Base-by-base conservation (phyloP, 2,797 vertebrate species). In the Pseudopleuronectes americanus region DNA sequence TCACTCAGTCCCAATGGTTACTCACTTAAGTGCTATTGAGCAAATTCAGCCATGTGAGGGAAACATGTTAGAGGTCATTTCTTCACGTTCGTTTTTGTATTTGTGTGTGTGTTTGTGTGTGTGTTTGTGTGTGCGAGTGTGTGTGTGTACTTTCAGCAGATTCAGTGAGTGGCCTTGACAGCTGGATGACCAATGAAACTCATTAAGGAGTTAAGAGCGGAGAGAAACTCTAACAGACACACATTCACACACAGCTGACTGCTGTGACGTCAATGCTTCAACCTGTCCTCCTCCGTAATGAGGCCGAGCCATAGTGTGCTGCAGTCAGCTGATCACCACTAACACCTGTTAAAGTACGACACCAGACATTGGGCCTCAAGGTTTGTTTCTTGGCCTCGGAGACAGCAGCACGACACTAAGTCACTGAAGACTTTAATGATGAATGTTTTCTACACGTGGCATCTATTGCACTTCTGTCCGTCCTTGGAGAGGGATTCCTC, bases 101-200 rank as follows among this genome's bases (percentile, higher is more conserved):
- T 43, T 41, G 58, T 57, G 51, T 17, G 41, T 22, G 41, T 47
- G 58, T 38, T 51, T 12, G 45, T 57, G 59, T 1, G 36, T 21
- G 38, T 58, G 61, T 8, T 48, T 48, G 52, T 21, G 48, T 41
- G 58, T 57, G 51, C 14, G 41, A n/a, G 41, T 22, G 41, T 48
- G 58, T 38, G 55, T 13, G 45, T 55, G 59, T 2, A 21, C 17
- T 62, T 57, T 68, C 58, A 74, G 54, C 43, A 48, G n/a, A 67
- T 53, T 8, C 38, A n/a, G 2, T 1, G 58, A 49, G 81, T 6
- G 68, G 24, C 41, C 60, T 56, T 33, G 55, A 73, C 76, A 71
- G 70, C 59, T 43, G 69, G 3, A 41, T 67, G 70, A 78, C 56
- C 73, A 62, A 75, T 81, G 69, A 83, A 57, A 77, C 82, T 74